Conservation (phyloP, 2,113 vertebrate genomes). For the Pelecanus crispus region DNA sequence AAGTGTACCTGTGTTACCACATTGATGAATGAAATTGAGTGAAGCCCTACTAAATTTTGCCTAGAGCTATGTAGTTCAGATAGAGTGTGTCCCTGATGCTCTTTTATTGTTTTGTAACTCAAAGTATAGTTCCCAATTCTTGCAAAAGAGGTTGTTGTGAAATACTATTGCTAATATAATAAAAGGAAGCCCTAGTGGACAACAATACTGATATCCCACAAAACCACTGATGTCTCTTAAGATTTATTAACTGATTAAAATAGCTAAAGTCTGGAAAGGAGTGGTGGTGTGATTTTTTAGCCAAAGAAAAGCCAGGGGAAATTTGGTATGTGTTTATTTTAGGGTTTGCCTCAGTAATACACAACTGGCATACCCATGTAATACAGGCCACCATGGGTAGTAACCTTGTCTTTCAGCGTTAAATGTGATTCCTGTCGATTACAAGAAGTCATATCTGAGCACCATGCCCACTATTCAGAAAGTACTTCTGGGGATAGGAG, state of each 20-base stretch:
- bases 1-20: constrained; percentile 37
- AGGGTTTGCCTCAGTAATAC: neutral
- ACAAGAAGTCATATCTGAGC: neutral
- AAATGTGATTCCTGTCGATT: neutral
- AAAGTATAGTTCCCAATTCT: neutral
- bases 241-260: neutral
- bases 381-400: neutral
- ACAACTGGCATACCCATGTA: neutral
- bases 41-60: constrained; percentile 64
- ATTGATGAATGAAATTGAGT: constrained; percentile 77
- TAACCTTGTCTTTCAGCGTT: neutral
- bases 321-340: neutral
- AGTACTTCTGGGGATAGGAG: neutral
- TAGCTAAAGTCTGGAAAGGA: neutral
- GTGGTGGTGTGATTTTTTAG: neutral
- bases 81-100: neutral
- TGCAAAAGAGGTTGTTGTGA: constrained; percentile 11
- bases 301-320: neutral
- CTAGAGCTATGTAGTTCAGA: neutral
- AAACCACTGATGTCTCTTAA: neutral
- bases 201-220: neutral
- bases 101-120: neutral
- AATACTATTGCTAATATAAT: neutral
- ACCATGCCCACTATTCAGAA: neutral
- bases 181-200: neutral